phyloP scores from a whole-genome alignment of 1,140 invertebrate species.

The Penaeus japonicus region DNA sequence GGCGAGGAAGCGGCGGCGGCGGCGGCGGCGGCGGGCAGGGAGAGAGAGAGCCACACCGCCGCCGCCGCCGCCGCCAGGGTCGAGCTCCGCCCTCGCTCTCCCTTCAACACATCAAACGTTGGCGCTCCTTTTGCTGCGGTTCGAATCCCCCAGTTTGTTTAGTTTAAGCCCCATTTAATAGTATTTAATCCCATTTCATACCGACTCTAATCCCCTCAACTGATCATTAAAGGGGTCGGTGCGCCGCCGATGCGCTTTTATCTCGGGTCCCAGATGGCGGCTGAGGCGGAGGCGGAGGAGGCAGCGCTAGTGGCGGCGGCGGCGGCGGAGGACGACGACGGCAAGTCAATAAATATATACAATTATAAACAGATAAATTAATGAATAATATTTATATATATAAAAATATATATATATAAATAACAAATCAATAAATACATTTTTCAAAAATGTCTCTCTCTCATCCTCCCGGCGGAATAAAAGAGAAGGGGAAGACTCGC shows the following conservation, averaged over 20 bases:
- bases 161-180: conserved; percentile 58
- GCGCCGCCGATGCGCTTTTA: conserved; percentile 49
- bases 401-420: too few species aligned
- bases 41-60: background rate
- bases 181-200: conserved; percentile 58
- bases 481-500: too few species aligned
- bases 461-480: too few species aligned
- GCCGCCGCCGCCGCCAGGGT: conserved; percentile 9
- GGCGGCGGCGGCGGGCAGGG: too few species aligned
- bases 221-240: conserved; percentile 56
- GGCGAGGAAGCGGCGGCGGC: background rate
- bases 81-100: conserved; percentile 22
- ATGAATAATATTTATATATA: too few species aligned
- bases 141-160: conserved; percentile 54
- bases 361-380: too few species aligned
- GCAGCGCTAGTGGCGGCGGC: background rate
- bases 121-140: conserved; percentile 42
- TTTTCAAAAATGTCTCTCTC: too few species aligned
- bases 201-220: conserved; percentile 57
- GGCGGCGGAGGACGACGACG: too few species aligned
- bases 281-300: background rate
- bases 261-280: conserved; percentile 50
- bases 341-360: too few species aligned
- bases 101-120: conserved; percentile 52
- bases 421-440: too few species aligned